Evolutionary conservation across 2,888 invertebrate species (phyloP).

Genomic region (Dorcus hopei): DNA sequence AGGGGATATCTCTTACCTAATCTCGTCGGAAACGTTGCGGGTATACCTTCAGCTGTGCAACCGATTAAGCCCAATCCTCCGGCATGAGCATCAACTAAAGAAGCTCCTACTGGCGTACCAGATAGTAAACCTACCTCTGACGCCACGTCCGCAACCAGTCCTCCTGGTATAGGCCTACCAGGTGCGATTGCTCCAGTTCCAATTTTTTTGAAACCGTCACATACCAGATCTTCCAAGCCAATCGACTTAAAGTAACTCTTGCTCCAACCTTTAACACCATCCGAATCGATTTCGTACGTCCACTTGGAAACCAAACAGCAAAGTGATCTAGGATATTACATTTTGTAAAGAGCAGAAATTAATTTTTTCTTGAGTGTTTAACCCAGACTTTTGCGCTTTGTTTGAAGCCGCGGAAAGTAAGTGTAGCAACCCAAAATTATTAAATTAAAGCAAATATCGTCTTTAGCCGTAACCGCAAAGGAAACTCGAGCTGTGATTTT

Average conservation of each 20-base stretch:
- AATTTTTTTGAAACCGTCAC: conserved; percentile 66
- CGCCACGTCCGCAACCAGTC: conserved; percentile 65
- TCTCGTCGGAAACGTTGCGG: conserved; percentile 50
- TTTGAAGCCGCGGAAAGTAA: too few species aligned
- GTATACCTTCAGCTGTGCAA: conserved; percentile 53
- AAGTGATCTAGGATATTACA: conserved; percentile 59
- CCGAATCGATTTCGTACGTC: conserved; percentile 73
- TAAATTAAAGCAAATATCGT: too few species aligned
- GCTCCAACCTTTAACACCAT: conserved; percentile 66
- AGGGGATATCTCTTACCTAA: too few species aligned
- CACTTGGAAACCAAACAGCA: conserved; percentile 95
- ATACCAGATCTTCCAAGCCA: conserved; percentile 70
- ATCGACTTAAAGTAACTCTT: conserved; percentile 67
- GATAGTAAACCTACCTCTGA: conserved; percentile 63
- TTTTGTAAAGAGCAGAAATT: too few species aligned
- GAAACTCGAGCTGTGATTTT: too few species aligned
- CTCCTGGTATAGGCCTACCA: conserved; percentile 66
- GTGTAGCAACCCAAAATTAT: too few species aligned
- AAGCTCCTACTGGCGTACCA: conserved; percentile 80
- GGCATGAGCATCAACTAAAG: conserved; percentile 94
- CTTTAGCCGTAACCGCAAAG: too few species aligned
- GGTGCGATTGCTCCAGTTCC: conserved; percentile 67
- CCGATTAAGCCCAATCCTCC: conserved; percentile 87
- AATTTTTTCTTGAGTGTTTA: too few species aligned
- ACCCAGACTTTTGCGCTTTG: too few species aligned